Evolutionary conservation across 2,888 invertebrate genomes (phyloP).

Genomic region (Drosophila phalerata): DNA sequence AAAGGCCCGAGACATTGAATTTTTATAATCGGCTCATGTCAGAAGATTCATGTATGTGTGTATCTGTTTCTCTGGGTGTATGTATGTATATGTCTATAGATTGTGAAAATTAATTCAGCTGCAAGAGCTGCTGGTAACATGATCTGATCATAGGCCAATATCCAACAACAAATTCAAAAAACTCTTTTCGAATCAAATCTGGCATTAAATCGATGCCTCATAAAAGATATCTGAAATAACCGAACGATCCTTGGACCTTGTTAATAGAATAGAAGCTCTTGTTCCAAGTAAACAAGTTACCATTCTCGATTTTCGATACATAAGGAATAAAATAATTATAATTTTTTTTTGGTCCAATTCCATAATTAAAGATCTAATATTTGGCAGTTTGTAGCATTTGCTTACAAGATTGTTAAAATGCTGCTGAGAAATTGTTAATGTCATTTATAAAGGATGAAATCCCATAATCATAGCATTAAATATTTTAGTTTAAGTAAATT

Average conservation of each 20-base stretch:
- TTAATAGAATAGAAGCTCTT: constrained; percentile 20
- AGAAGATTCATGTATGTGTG: constrained; percentile 63
- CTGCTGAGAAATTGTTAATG: background rate
- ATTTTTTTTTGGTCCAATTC: background rate
- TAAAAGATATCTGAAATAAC: constrained; percentile 2
- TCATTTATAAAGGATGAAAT: background rate
- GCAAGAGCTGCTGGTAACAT: constrained; percentile 70
- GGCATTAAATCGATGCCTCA: constrained; percentile 35
- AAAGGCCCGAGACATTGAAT: constrained; percentile 77
- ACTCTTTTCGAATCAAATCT: constrained; percentile 47
- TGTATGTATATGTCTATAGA: constrained; percentile 20
- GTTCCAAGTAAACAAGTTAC: background rate
- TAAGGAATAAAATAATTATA: background rate
- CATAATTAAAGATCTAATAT: no score
- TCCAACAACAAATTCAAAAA: constrained; percentile 39
- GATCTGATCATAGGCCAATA: constrained; percentile 64
- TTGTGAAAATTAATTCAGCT: constrained; percentile 68
- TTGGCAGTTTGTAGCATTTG: no score
- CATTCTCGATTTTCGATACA: background rate
- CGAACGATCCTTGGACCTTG: constrained; percentile 4
- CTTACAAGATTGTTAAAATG: background rate
- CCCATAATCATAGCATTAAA: background rate
- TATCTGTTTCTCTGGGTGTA: constrained; percentile 19
- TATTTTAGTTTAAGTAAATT: no score
- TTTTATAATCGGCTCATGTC: constrained; percentile 85